phyloP scores from a whole-genome alignment of 2,888 invertebrate species.

The Leptopilina myrica region DNA sequence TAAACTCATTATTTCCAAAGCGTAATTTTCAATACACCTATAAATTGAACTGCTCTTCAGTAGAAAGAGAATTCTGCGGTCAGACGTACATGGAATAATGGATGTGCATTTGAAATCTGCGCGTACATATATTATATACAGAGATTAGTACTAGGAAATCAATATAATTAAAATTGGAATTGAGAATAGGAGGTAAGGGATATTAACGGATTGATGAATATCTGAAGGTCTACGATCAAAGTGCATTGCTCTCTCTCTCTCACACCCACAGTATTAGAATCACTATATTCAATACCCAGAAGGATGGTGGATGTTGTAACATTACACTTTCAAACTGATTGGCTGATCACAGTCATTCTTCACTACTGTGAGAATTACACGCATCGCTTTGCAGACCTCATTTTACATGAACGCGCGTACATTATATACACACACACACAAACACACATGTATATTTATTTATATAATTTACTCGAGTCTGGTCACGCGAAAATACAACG shows the following conservation, averaged over 20 bases:
- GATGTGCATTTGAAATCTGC: background rate
- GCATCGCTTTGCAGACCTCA: slow-evolving; percentile 31
- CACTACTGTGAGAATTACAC: slow-evolving; percentile 18
- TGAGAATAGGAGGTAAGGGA: background rate
- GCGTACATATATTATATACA: background rate
- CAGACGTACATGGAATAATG: background rate
- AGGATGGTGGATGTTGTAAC: background rate
- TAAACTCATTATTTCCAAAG: background rate
- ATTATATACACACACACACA: background rate
- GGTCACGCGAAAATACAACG: slow-evolving; percentile 14
- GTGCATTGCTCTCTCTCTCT: slow-evolving; percentile 12
- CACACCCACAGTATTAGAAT: background rate
- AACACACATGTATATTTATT: background rate
- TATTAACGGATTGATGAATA: background rate
- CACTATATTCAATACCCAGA: background rate
- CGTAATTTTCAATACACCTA: background rate
- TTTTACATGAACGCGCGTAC: background rate
- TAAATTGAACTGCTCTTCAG: background rate
- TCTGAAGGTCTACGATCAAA: background rate
- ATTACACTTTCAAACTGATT: slow-evolving; percentile 5
- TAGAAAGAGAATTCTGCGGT: background rate
- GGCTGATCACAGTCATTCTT: slow-evolving; percentile 25
- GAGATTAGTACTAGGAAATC: slow-evolving; percentile 8
- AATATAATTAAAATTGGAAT: slow-evolving; percentile 14
- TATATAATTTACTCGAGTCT: slow-evolving; percentile 17